A percentile compares a stretch with the other conserved stretches of the same genome.
Evolutionary conservation across 2,888 invertebrate species (phyloP).

Genomic region (Megaustenia siamemsis): DNA sequence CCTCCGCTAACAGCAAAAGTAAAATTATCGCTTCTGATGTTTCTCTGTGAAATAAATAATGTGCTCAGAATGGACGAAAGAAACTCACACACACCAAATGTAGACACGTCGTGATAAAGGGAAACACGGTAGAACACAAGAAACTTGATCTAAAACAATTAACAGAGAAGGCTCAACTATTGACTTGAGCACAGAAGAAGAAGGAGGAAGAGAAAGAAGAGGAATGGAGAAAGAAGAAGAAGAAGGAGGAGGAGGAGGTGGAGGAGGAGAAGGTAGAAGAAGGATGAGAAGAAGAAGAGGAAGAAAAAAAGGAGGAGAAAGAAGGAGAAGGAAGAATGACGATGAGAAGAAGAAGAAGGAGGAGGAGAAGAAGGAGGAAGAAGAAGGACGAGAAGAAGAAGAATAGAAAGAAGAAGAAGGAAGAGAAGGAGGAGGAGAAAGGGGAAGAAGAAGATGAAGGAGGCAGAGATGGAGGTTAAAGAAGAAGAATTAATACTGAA

Average conservation of each 20-base stretch:
- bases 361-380: neutral
- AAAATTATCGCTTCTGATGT: too few relatives aligned
- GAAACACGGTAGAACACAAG: neutral
- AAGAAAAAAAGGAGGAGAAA: neutral
- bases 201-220: neutral
- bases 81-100: constrained; percentile 26
- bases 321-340: neutral
- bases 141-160: too few relatives aligned
- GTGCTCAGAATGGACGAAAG: too few relatives aligned
- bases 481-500: neutral
- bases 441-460: too few relatives aligned
- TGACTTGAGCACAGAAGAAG: neutral
- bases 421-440: constrained; percentile 9
- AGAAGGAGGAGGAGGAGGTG: neutral
- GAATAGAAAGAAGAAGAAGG: neutral
- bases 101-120: neutral
- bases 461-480: constrained; percentile 15
- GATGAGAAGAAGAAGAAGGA: neutral
- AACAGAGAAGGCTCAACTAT: too few relatives aligned
- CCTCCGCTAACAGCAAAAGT: too few relatives aligned
- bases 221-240: neutral
- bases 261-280: neutral
- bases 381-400: neutral
- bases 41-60: too few relatives aligned
- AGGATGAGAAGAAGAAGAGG: neutral